Percentiles rank a stretch among this genome's conserved stretches.
Evolutionary conservation across 2,113 vertebrate genomes (phyloP).

Genomic region (Coregonus clupeaformis): DNA sequence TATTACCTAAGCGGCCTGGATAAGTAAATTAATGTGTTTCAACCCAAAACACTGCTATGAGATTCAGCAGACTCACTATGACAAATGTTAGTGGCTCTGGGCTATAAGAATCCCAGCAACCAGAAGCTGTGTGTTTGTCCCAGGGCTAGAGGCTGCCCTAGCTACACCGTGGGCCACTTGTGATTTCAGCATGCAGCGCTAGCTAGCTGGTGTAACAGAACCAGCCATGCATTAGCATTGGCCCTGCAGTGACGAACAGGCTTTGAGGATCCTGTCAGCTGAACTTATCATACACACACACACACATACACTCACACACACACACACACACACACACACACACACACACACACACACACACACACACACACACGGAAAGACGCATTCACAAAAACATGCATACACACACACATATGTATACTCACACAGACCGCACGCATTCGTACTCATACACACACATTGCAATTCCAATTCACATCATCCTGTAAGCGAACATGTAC

Average conservation of each 20-base stretch:
- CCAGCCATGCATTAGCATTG: slow-evolving; percentile 79
- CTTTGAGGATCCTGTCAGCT: slow-evolving; percentile 75
- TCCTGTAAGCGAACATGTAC: slow-evolving; percentile 1
- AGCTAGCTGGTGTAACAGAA: slow-evolving; percentile 73
- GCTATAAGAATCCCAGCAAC: slow-evolving; percentile 64
- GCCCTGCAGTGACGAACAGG: slow-evolving; percentile 70
- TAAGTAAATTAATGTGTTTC: slow-evolving; percentile 49
- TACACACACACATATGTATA: slow-evolving; percentile 11
- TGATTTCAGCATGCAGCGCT: slow-evolving; percentile 55
- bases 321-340: slow-evolving; percentile 1
- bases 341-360: slow-evolving; percentile 29
- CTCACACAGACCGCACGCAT: slow-evolving; percentile 13
- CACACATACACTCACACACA: not conserved
- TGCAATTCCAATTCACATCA: too few relatives aligned
- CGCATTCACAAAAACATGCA: slow-evolving; percentile 9
- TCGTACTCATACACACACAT: not conserved
- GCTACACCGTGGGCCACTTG: slow-evolving; percentile 65
- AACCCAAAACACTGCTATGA: slow-evolving; percentile 40
- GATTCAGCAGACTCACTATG: slow-evolving; percentile 56
- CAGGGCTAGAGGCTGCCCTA: slow-evolving; percentile 56
- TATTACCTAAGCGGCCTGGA: slow-evolving; percentile 61
- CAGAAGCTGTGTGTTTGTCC: slow-evolving; percentile 63
- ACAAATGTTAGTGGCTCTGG: slow-evolving; percentile 63
- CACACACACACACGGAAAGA: slow-evolving; percentile 12
- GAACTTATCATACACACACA: slow-evolving; percentile 63